Evolutionary conservation across 2,797 vertebrate genomes (phyloP).

Genomic region (Petrocephalus schoutedeni): DNA sequence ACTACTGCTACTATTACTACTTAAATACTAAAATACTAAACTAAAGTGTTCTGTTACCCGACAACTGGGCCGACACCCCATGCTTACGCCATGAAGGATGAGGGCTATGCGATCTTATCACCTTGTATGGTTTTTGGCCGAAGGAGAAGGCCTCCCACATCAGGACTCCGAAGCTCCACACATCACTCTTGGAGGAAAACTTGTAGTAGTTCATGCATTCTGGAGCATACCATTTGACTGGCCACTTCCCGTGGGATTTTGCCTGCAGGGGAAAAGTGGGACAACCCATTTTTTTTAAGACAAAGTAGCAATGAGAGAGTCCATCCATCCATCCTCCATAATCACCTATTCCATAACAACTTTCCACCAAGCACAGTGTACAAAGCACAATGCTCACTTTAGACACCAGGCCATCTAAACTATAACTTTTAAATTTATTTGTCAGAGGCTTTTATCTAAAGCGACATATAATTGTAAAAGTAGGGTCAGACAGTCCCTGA

Average conservation of each 20-base stretch:
- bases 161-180: constrained; percentile 95
- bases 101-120: constrained; percentile 36
- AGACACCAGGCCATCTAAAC: not conserved
- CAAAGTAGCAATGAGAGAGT: not conserved
- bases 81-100: not conserved
- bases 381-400: not conserved
- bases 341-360: not conserved
- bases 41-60: not conserved
- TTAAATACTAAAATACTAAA: not conserved
- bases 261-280: constrained; percentile 60
- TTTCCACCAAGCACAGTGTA: not conserved
- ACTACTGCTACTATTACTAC: not conserved
- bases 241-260: constrained; percentile 90
- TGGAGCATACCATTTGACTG: constrained; percentile 94
- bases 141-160: constrained; percentile 95
- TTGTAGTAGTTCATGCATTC: constrained; percentile 93
- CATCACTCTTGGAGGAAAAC: constrained; percentile 94
- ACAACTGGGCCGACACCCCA: not conserved
- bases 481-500: not conserved
- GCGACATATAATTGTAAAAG: not conserved
- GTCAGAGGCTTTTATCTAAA: not conserved
- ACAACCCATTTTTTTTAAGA: not conserved
- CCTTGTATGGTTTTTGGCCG: constrained; percentile 90
- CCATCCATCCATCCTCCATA: not conserved
- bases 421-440: not conserved